These are phyloP conservation scores for Brachionichthys hirsutus DNA, from an alignment of 2,113 vertebrate genomes.

Conservation along the genomic window DNA sequence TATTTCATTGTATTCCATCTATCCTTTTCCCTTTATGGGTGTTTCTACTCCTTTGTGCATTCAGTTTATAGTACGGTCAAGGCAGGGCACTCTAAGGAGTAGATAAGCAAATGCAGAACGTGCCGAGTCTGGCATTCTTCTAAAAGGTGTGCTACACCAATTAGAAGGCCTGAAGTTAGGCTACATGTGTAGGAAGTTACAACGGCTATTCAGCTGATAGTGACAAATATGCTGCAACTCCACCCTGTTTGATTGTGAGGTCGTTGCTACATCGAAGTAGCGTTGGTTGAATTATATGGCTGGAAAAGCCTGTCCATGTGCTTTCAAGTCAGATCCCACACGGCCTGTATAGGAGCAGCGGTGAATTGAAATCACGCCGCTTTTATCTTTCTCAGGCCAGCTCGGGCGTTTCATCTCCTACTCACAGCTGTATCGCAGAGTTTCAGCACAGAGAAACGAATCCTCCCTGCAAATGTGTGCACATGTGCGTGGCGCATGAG, in stretches of 20 bases:
- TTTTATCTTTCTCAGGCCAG: constrained; percentile 62
- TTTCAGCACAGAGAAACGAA: constrained; percentile 59
- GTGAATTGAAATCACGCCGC: constrained; percentile 56
- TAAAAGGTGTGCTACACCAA: too few species aligned
- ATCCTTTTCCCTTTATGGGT: too few species aligned
- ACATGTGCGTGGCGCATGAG: constrained; percentile 16
- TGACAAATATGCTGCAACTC: constrained; percentile 7
- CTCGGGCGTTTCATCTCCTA: constrained; percentile 64
- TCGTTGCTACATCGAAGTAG: constrained; percentile 53
- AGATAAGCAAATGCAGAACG: too few species aligned
- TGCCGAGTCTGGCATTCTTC: too few species aligned
- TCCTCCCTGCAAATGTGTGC: constrained; percentile 42
- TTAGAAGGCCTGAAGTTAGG: not conserved
- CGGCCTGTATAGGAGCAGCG: constrained; percentile 47
- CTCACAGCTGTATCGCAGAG: constrained; percentile 59
- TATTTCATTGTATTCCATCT: too few species aligned
- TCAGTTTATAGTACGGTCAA: too few species aligned
- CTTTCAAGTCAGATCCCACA: constrained; percentile 50
- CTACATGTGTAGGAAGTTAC: constrained; percentile 1
- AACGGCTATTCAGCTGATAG: constrained; percentile 11
- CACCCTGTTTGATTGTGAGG: constrained; percentile 27
- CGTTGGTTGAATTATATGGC: constrained; percentile 37
- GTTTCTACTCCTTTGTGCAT: too few species aligned
- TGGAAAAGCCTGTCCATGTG: constrained; percentile 40
- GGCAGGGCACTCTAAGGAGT: too few species aligned